Evolutionary conservation across 64 coral and sea anemone species (phyloP), one percentile per base, ranked within the genome.

Genomic region (Dendrophyllia cribrosa): DNA sequence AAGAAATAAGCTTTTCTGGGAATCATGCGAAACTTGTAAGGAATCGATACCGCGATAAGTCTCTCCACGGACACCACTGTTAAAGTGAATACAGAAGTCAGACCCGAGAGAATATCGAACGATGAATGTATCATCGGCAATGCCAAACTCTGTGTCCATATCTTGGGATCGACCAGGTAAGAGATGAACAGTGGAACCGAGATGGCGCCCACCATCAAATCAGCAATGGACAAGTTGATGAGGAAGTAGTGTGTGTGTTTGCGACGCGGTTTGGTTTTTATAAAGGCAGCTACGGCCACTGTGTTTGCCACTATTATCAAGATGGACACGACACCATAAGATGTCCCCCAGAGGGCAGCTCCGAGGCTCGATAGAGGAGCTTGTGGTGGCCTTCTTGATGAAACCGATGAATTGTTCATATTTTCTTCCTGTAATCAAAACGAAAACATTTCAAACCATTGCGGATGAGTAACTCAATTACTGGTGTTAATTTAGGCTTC

Each of bases 221-320:
- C 91, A 69, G 91, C 91, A 21, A 79, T 76, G 51, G 91, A 70
- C 59, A 93, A 58, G 47, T 85, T 93, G 9, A 93, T 69, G 12
- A 93, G 59, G 15, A 93, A 64, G 55, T 93, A 93, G 49, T 93
- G 91, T 3, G 91, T 93, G 11, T 75, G 72, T 51, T 93, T 93
- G 46, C 81, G 91, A 50, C 58, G 70, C 13, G 85, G 48, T 21
- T 44, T 93, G 50, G 91, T 78, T 46, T 69, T 86, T 23, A 79
- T 34, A 51, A 93, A 93, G 24, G 85, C 72, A 19, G 73, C 52
- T 19, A 93, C 26, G 17, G 82, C 75, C 19, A 93, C 81, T 7
- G 63, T 70, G 48, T 93, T 93, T 45, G 82, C 24, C 9, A 93
- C 12, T 1, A 93, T 78, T 20, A 93, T 87, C 26, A 85, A 9